These are phyloP conservation scores for Hirudinaria manillensis DNA, from an alignment of 2,888 invertebrate species.

Conservation along the genomic window DNA sequence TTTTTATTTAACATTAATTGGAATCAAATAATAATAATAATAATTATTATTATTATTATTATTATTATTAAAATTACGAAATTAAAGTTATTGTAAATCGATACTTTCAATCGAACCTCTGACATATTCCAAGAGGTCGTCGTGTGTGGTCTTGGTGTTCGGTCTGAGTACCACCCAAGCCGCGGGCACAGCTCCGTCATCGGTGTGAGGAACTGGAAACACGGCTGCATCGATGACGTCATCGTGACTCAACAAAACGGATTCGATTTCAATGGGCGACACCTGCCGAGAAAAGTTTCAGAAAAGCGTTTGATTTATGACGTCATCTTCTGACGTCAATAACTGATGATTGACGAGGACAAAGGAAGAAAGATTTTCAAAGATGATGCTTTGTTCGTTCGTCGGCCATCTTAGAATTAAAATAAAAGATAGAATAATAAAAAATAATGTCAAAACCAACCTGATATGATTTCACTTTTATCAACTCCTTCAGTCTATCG, in stretches of 20 bases:
- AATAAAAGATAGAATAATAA: background rate
- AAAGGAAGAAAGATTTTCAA: background rate
- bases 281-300: conserved; percentile 21
- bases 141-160: conserved; percentile 14
- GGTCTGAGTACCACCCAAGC: conserved; percentile 31
- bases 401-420: background rate
- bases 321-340: background rate
- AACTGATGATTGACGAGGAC: too few relatives aligned
- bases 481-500: conserved; percentile 28
- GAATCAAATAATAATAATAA: background rate
- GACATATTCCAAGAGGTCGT: conserved; percentile 27
- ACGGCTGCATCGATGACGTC: conserved; percentile 33
- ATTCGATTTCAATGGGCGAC: conserved; percentile 34
- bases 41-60: background rate
- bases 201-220: conserved; percentile 23
- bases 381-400: background rate
- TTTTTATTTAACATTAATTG: background rate
- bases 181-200: conserved; percentile 28
- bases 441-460: conserved; percentile 1
- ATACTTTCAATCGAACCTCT: background rate
- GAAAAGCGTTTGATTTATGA: too few relatives aligned
- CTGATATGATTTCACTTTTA: conserved; percentile 16
- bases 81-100: too few relatives aligned
- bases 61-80: background rate
- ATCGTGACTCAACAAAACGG: conserved; percentile 31